Conservation (phyloP, 2,797 vertebrate genomes). For the Gila robusta region DNA sequence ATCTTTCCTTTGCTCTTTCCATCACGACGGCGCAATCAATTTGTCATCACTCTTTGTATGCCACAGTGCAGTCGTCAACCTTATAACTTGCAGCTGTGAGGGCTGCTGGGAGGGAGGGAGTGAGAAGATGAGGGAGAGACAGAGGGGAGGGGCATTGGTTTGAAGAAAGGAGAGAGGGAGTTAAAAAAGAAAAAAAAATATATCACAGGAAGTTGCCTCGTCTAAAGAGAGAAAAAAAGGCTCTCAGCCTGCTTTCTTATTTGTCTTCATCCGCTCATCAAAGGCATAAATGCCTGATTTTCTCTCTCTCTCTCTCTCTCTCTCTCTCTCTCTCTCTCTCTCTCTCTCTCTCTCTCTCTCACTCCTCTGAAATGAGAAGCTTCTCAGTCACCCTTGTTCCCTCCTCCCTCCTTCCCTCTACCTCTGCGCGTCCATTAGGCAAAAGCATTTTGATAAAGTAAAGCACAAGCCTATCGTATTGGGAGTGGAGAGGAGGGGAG, state of each 20-base stretch:
- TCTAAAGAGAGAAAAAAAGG: slow-evolving; percentile 76
- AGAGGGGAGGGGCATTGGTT: slow-evolving; percentile 39
- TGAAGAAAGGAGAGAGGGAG: slow-evolving; percentile 29
- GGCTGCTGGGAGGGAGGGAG: slow-evolving; percentile 68
- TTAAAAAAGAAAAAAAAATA: slow-evolving; percentile 55
- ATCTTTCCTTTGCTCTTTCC: slow-evolving; percentile 86
- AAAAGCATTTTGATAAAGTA: slow-evolving; percentile 96
- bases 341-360: slow-evolving; percentile 45
- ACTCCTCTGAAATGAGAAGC: slow-evolving; percentile 85
- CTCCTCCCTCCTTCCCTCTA: slow-evolving; percentile 71
- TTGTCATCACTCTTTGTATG: slow-evolving; percentile 90
- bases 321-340: slow-evolving; percentile 69
- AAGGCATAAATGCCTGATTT: slow-evolving; percentile 81
- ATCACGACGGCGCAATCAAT: slow-evolving; percentile 91
- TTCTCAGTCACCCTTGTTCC: slow-evolving; percentile 71
- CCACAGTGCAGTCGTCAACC: slow-evolving; percentile 88
- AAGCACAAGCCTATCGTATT: slow-evolving; percentile 86
- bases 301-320: slow-evolving; percentile 46
- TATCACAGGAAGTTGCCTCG: slow-evolving; percentile 77
- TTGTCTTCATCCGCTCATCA: slow-evolving; percentile 82
- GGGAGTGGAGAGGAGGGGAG: slow-evolving; percentile 70
- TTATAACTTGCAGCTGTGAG: slow-evolving; percentile 88
- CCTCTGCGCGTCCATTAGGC: slow-evolving; percentile 89
- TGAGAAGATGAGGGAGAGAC: slow-evolving; percentile 38
- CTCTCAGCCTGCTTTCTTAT: slow-evolving; percentile 76